Evolutionary conservation across 1,140 invertebrate species (phyloP).

Genomic region (Laodelphax striatellus): DNA sequence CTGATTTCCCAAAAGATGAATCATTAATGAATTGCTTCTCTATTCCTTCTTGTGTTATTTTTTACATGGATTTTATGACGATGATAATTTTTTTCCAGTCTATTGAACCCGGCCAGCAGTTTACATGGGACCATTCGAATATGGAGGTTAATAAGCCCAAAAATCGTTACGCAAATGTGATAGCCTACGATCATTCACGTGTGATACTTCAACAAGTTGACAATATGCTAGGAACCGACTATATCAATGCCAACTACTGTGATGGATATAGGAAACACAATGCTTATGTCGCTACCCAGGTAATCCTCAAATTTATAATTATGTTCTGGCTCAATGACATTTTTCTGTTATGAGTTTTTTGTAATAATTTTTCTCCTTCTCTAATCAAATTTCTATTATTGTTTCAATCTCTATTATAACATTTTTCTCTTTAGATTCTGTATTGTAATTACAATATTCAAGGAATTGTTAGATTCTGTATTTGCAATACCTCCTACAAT

Average conservation of each 20-base stretch:
- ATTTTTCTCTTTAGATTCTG: too few relatives aligned
- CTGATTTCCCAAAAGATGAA: too few relatives aligned
- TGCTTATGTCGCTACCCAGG: constrained; percentile 90
- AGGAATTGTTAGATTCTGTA: too few relatives aligned
- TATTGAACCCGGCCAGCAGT: constrained; percentile 98
- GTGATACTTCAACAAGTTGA: constrained; percentile 81
- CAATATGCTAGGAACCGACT: constrained; percentile 81
- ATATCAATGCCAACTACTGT: constrained; percentile 98
- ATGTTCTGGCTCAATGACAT: not conserved
- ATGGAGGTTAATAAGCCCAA: constrained; percentile 97
- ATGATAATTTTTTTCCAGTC: constrained; percentile 35
- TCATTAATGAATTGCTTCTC: too few relatives aligned
- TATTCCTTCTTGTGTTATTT: too few relatives aligned
- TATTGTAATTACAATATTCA: too few relatives aligned
- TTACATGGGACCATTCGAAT: constrained; percentile 99
- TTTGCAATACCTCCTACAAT: too few relatives aligned
- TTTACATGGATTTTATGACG: not conserved
- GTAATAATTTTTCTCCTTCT: not conserved
- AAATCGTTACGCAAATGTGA: constrained; percentile 98
- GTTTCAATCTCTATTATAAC: too few relatives aligned
- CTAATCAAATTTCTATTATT: too few relatives aligned
- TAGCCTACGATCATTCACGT: constrained; percentile 99
- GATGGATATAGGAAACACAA: constrained; percentile 93
- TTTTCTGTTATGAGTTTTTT: not conserved
- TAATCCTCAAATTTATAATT: constrained; percentile 20